Evolutionary conservation across 1,140 invertebrate genomes (phyloP).

Genomic region (Drosophila mayri): DNA sequence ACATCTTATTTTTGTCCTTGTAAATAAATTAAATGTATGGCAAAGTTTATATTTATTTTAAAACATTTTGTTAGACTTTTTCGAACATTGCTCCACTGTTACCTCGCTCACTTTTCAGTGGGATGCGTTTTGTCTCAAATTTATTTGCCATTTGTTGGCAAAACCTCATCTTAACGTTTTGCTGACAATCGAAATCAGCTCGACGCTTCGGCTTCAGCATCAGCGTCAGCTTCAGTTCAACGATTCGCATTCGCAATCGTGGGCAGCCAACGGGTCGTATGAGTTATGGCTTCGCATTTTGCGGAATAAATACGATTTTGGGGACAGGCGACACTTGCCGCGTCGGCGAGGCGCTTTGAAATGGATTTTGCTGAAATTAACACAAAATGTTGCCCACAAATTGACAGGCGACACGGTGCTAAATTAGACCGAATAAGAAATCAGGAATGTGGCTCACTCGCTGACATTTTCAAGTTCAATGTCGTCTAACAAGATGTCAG

Average conservation of each 20-base stretch:
- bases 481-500: slow-evolving; percentile 40
- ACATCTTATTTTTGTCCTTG: too few species aligned
- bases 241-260: slow-evolving; percentile 38
- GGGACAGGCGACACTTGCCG: slow-evolving; percentile 62
- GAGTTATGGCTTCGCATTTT: slow-evolving; percentile 58
- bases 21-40: background rate
- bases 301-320: slow-evolving; percentile 54
- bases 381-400: slow-evolving; percentile 64
- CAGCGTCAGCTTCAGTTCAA: slow-evolving; percentile 12
- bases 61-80: background rate
- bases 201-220: background rate
- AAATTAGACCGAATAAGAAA: slow-evolving; percentile 61
- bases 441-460: slow-evolving; percentile 13
- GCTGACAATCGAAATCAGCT: slow-evolving; percentile 48
- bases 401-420: slow-evolving; percentile 77
- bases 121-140: slow-evolving; percentile 31
- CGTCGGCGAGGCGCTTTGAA: slow-evolving; percentile 63
- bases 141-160: slow-evolving; percentile 36
- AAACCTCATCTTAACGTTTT: slow-evolving; percentile 1
- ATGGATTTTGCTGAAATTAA: slow-evolving; percentile 60
- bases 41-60: background rate
- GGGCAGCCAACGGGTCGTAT: slow-evolving; percentile 68
- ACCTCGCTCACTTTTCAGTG: background rate
- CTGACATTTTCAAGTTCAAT: slow-evolving; percentile 72
- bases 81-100: background rate